Conservation (phyloP, 2,113 vertebrate genomes). For the Brachyhypopomus occidentalis region DNA sequence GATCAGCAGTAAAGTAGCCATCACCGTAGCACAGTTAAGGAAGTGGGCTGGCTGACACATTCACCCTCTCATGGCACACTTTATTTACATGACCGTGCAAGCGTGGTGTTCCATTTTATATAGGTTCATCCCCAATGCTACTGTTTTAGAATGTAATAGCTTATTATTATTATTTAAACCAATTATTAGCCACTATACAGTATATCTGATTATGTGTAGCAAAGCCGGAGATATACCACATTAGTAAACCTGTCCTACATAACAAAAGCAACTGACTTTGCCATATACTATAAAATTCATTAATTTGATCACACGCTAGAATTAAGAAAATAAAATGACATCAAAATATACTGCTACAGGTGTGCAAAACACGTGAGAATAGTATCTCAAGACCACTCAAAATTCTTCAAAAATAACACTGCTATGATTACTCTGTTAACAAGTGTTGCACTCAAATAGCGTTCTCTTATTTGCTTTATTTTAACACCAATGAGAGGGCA, state of each 20-base stretch:
- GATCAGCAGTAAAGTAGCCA: conserved; percentile 16
- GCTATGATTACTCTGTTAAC: no score
- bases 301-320: conserved; percentile 1
- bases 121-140: background rate
- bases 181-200: background rate
- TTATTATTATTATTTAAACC: conserved; percentile 12
- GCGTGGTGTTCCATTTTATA: background rate
- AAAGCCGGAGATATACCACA: background rate
- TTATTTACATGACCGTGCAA: background rate
- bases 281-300: background rate
- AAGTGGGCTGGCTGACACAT: conserved; percentile 29
- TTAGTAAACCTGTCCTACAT: background rate
- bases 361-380: conserved; percentile 20
- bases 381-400: background rate
- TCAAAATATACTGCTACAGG: conserved; percentile 13
- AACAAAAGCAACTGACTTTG: background rate
- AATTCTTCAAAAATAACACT: background rate
- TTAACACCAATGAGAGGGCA: conserved; percentile 18
- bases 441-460: no score
- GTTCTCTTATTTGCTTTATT: conserved; percentile 29
- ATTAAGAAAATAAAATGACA: background rate
- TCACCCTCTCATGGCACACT: conserved; percentile 11
- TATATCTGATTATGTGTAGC: background rate
- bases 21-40: conserved; percentile 4
- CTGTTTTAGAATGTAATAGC: conserved; percentile 1